Evolutionary conservation across 2,888 invertebrate genomes (phyloP), one percentile per base, ranked within the genome.

Genomic region (Lasioglossum malachurum): DNA sequence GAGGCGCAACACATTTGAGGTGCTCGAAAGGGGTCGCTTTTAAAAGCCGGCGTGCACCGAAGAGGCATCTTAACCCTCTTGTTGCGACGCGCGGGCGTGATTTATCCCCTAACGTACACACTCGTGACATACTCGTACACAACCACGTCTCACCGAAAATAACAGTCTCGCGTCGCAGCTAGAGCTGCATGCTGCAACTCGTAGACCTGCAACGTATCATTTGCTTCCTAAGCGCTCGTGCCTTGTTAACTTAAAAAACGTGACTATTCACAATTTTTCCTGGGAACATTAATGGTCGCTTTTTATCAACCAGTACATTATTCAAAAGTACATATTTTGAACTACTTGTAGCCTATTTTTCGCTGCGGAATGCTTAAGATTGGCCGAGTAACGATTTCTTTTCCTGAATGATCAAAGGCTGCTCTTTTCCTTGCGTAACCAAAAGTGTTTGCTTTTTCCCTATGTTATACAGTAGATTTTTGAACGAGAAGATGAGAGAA

Each of bases 21-120:
- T 71, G 71, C 71, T 71, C 41, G 38, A 71, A 71, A 71, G 71
- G 71, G 71, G 71, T 71, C 71, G 71, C 71, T 71, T 71, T 71
- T 71, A 41, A 71, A 71, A 71, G 71, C 67, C 67, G 35, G 4
- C 67, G 67, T 69, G 35, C 67, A 69, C 67, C 67, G 35, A 38
- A 69, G 67, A 69, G 67, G 67, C 67, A 69, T 69, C 67, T 69
- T 69, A 69, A 69, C 67, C 67, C 67, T 69, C 67, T 69, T 69
- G 67, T 38, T 69, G 67, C 67, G 23, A 35, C 67, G 67, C 67
- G 67, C 67, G 67, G 67, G 1, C 67, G 67, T 69, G 67, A 69
- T 69, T 69, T 69, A 69, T 69, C 23, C 67, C 67, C 67, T 69
- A 69, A 35, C 67, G 67, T 69, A 69, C 35, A 69, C 67, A 69